phyloP scores from a whole-genome alignment of 1,140 invertebrate species.

The Carposina sasakii region DNA sequence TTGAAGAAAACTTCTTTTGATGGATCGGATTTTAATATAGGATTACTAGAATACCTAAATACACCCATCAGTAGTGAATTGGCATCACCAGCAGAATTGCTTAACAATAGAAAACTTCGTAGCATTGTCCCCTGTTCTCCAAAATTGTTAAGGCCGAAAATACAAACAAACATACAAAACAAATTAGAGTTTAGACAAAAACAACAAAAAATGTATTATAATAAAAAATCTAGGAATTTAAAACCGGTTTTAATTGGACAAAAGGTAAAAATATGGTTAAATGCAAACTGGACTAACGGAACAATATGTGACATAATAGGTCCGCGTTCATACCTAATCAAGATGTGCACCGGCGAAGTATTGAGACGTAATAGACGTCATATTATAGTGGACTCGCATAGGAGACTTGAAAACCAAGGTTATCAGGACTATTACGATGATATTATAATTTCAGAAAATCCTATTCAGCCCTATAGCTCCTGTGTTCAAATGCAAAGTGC shows the following conservation, averaged over 20 bases:
- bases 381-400: slow-evolving; percentile 3
- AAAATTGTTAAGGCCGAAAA: not conserved
- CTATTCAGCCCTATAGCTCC: too few species aligned
- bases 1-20: slow-evolving; percentile 25
- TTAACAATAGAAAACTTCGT: slow-evolving; percentile 2
- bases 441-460: too few species aligned
- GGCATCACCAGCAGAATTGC: slow-evolving; percentile 9
- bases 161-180: not conserved
- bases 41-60: slow-evolving; percentile 27
- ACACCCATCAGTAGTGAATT: slow-evolving; percentile 14
- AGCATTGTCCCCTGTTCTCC: not conserved
- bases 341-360: not conserved
- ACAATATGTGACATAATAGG: not conserved
- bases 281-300: slow-evolving; percentile 8
- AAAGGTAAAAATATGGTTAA: slow-evolving; percentile 9
- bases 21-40: slow-evolving; percentile 21
- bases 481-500: too few species aligned
- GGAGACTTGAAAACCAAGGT: too few species aligned
- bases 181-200: slow-evolving; percentile 3
- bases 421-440: too few species aligned
- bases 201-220: slow-evolving; percentile 6
- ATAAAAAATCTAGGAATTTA: not conserved
- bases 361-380: slow-evolving; percentile 7
- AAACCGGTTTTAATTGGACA: not conserved
- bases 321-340: slow-evolving; percentile 1